Percentiles rank a stretch among this genome's conserved stretches.
phyloP scores from a whole-genome alignment of 2,888 invertebrate genomes.

The Melikaiella ostensackeni region DNA sequence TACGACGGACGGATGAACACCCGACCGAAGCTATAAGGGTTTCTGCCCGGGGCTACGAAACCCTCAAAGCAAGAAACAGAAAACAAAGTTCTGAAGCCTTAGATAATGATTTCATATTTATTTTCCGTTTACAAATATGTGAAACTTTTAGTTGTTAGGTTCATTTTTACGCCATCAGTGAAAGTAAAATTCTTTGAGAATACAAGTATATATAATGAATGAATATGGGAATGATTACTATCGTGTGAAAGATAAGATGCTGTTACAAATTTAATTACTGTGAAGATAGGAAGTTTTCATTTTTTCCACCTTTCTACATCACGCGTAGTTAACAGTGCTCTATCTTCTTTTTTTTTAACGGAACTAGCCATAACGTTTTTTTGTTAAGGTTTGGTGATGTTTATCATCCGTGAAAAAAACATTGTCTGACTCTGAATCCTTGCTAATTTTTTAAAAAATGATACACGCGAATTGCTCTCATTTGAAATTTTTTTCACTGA shows the following conservation, averaged over 20 bases:
- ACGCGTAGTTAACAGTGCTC: neutral
- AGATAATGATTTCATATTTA: too few species aligned
- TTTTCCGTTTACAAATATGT: too few species aligned
- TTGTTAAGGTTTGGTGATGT: slow-evolving; percentile 29
- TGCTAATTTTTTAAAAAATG: neutral
- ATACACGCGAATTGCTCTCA: neutral
- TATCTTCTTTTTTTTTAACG: slow-evolving; percentile 5
- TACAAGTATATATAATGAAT: neutral
- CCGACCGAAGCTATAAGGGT: too few species aligned
- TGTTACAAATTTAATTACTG: slow-evolving; percentile 14
- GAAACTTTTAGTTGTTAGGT: too few species aligned
- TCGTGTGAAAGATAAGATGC: neutral
- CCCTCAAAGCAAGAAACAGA: neutral
- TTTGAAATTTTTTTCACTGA: too few species aligned
- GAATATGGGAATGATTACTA: neutral
- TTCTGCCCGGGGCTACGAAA: too few species aligned
- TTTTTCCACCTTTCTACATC: neutral
- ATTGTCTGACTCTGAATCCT: slow-evolving; percentile 13
- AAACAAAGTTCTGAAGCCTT: neutral
- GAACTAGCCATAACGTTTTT: slow-evolving; percentile 12
- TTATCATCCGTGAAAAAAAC: slow-evolving; percentile 19
- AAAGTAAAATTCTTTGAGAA: neutral
- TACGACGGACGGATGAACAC: too few species aligned
- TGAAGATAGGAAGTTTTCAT: neutral
- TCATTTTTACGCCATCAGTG: neutral